Base-by-base conservation (phyloP, 2,888 invertebrate genomes). In the Byasa hedistus region DNA sequence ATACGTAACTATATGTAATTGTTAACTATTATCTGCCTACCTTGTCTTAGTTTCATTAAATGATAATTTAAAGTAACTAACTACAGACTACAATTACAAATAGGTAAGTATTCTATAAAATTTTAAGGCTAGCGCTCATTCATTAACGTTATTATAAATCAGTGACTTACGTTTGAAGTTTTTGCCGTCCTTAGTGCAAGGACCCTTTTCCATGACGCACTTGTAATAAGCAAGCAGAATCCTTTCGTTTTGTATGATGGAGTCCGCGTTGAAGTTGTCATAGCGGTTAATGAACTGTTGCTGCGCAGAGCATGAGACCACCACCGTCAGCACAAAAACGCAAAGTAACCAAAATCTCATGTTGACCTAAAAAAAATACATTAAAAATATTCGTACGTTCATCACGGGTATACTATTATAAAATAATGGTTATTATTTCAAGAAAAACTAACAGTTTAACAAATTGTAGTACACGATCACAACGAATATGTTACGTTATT, bases 181-280 rank as follows among this genome's bases (percentile, higher is more conserved):
- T 74, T 86, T 89, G 24, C 91, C 91, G 56, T 91, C 91, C 65
- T 89, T 90, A 8, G 89, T 91, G 68, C 91, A 91, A 1, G 91
- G 91, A 44, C 91, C 91, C 56, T 87, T 91, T 64, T 91, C 91
- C 91, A 91, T 91, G 58, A 91, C 89, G 66, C 91, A 91, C 69
- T 89, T 91, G 80, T 90, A 91, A 70, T 91, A 91, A 0, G 89
- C 90, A 0, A 91, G 81, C 0, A 91, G 78, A n/a, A 91, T 87
- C 64, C 91, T 81, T 54, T 91, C 91, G 66, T 91, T 91, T 69
- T 86, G 86, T 44, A 91, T 84, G 68, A 91, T 85, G 44, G 88
- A 85, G 68, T 91, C 90, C 0, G 89, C 81, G 66, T 91, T 91
- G 76, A 89, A 89, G 78, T 90, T 91, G 68, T 91, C 90, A 57